Evolutionary conservation across 2,797 vertebrate genomes (phyloP).

Genomic region (Lithobates pipiens): DNA sequence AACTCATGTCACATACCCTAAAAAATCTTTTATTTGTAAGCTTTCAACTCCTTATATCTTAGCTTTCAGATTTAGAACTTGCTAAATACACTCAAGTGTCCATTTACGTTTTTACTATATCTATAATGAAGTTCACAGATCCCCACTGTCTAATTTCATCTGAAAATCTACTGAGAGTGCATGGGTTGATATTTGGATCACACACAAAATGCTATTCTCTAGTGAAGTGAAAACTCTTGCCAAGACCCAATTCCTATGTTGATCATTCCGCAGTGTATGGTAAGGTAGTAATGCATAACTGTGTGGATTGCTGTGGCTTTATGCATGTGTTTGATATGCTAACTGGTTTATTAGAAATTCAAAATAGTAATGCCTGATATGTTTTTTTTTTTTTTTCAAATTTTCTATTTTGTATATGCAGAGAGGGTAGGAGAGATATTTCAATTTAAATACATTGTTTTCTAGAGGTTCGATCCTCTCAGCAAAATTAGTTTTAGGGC

Average conservation of each 20-base stretch:
- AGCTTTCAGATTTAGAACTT: background rate
- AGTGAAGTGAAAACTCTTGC: constrained; percentile 7
- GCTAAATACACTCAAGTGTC: background rate
- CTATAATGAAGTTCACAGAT: background rate
- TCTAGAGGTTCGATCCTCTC: too few relatives aligned
- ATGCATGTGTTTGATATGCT: constrained; percentile 43
- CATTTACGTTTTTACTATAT: background rate
- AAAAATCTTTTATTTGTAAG: background rate
- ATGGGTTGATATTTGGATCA: background rate
- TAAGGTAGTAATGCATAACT: constrained; percentile 3
- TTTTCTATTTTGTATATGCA: too few relatives aligned
- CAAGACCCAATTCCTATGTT: background rate
- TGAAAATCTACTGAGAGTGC: background rate
- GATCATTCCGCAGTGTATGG: constrained; percentile 5
- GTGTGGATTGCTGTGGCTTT: constrained; percentile 21
- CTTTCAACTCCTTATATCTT: background rate
- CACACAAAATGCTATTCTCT: background rate
- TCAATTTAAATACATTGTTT: too few relatives aligned
- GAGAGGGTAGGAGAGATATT: too few relatives aligned
- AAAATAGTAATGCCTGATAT: too few relatives aligned
- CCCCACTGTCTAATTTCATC: background rate
- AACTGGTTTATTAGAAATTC: too few relatives aligned
- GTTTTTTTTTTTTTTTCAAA: too few relatives aligned
- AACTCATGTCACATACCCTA: too few relatives aligned
- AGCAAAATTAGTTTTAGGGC: too few relatives aligned